Conservation (phyloP, 2,888 invertebrate genomes). For the Diogma glabrata region DNA sequence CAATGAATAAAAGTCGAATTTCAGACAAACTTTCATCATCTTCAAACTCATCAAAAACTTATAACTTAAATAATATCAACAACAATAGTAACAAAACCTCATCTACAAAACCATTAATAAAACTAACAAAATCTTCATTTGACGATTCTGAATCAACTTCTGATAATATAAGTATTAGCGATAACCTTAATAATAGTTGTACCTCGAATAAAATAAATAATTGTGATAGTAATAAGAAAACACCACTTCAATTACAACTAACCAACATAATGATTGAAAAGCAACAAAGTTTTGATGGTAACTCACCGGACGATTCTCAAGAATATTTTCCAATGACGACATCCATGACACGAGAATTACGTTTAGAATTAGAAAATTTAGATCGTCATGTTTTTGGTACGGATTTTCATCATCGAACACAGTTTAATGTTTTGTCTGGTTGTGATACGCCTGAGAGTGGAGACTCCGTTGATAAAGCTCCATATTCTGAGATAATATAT, state of each 20-base stretch:
- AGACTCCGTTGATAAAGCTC: slow-evolving; percentile 11
- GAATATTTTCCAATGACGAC: slow-evolving; percentile 81
- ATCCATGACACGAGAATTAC: slow-evolving; percentile 71
- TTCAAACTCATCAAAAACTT: neutral
- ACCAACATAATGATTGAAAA: slow-evolving; percentile 27
- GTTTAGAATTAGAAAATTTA: slow-evolving; percentile 69
- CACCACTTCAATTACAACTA: slow-evolving; percentile 19
- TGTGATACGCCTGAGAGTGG: slow-evolving; percentile 14
- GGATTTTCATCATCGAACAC: slow-evolving; percentile 22
- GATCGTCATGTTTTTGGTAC: slow-evolving; percentile 73
- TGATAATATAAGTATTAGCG: slow-evolving; percentile 30
- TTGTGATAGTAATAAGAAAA: slow-evolving; percentile 7
- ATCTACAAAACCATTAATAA: slow-evolving; percentile 33
- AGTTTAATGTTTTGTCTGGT: slow-evolving; percentile 15
- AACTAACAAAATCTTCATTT: slow-evolving; percentile 37
- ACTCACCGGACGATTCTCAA: slow-evolving; percentile 68
- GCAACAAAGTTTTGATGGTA: slow-evolving; percentile 38
- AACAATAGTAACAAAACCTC: neutral
- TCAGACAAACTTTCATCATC: slow-evolving; percentile 27
- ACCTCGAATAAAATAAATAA: slow-evolving; percentile 20
- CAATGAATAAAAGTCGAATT: slow-evolving; percentile 49
- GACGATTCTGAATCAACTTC: slow-evolving; percentile 39
- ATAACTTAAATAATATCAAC: neutral
- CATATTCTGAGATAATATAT: slow-evolving; percentile 27
- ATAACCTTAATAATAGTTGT: slow-evolving; percentile 28